Evolutionary conservation across 37 sponge, comb jelly and placozoan genomes (phyloP), one percentile per base, ranked within the genome.

Genomic region (Halichondria panicea): DNA sequence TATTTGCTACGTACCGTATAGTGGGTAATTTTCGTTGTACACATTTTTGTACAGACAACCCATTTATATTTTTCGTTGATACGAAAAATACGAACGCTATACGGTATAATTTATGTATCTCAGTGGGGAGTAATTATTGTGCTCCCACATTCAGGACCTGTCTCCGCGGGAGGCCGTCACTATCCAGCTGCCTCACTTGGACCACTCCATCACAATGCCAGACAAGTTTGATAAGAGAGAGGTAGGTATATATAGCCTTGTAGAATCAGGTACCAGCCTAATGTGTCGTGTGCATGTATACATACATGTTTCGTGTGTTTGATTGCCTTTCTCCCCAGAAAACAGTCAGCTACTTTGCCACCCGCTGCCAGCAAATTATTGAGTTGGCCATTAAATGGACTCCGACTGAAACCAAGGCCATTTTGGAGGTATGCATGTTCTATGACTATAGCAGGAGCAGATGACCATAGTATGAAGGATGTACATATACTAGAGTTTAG

Each of bases 371-470:
- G 53, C 81, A 91, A 48, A 81, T 91, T 44, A 3, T 91, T 41
- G 79, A 86, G 38, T 43, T 79, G 30, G 91, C 91, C 9, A 60
- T 91, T 22, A 53, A 72, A 36, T 91, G 91, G 87, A 63, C 83
- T 33, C 88, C 88, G 1, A 42, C 12, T 12, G 62, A 86, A 39
- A 87, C 78, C 39, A 83, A 74, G 38, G 28, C 83, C 36, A 80
- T 91, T 36, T 61, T 91, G 31, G 67, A 85, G 59, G 85, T 80
- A 44, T 28, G 63, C 31, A 61, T 19, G 28, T 25, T 13, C 31
- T 61, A 18, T 50, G 12, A n/a, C n/a, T n/a, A n/a, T n/a, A n/a
- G n/a, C n/a, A n/a, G n/a, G n/a, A n/a, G n/a, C n/a, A n/a, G n/a
- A n/a, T n/a, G n/a, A n/a, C 15, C 53, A 50, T 50, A 50, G 53